Base-by-base conservation (phyloP, 2,113 vertebrate species). In the Salvelinus sp. region DNA sequence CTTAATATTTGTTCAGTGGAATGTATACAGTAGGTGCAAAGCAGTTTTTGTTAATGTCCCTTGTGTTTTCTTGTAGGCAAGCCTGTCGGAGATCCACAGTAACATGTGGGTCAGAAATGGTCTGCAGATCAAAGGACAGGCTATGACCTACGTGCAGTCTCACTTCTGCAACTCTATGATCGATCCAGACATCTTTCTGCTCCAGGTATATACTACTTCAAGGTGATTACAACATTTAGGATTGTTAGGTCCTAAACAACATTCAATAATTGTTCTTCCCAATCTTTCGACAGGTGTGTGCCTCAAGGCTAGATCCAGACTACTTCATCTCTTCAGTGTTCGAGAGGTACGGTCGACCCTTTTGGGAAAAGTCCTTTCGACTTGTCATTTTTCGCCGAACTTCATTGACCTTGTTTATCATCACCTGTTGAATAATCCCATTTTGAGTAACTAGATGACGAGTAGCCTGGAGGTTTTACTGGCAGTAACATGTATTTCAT, bases 131-230 rank as follows among this genome's bases (percentile, higher is more conserved):
- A 99, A 99, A 93, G 98, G 98, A 76, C 98, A 99, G 90, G 98
- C 97, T 27, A 99, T 99, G 98, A 99, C 98, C 23, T 99, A 99
- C 0, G 98, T 99, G 68, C 98, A 99, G 84, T 99, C 98, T 70
- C 98, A 99, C 92, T 99, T 99, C 86, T 99, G 98, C 91, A 99
- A 99, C 94, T 99, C 98, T 58, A 99, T 99, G 98, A 99, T 99
- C 74, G 98, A 99, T 88, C 98, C 98, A 63, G 98, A 99, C 88
- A 97, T 99, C 90, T 99, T 95, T 86, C 89, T 99, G 38, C 91
- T 95, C 44, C 94, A 95, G 93, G 94, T 95, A 83, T 83, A n/a
- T n/a, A 4, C n/a, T 3, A 33, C 27, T 23, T 44, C 38, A 44
- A 44, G 3, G 18, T 47, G 12, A 3, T 18, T 69, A 23, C 33